Percentiles rank a stretch among this genome's conserved stretches.
Conservation (phyloP, 2,888 invertebrate genomes). For the Arge pagana region DNA sequence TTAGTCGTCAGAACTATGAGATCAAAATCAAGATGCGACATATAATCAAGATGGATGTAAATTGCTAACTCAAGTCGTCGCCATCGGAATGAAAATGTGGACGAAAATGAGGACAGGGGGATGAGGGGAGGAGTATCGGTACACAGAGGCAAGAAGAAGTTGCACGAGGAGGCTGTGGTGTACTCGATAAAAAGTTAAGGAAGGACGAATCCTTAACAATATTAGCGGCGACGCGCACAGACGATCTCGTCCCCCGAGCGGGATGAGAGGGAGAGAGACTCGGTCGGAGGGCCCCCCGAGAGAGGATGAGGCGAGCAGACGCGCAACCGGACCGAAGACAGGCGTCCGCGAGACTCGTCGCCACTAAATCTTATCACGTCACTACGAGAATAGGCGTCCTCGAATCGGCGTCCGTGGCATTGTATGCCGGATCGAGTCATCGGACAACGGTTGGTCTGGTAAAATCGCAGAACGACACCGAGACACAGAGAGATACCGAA, state of each 20-base stretch:
- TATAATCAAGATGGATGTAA: no score
- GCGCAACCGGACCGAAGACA: constrained; percentile 20
- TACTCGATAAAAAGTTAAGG: no score
- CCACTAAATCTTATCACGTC: constrained; percentile 19
- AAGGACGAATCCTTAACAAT: constrained; percentile 5
- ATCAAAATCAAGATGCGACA: no score
- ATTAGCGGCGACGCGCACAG: constrained; percentile 10
- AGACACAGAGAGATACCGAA: not conserved
- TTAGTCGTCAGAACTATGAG: no score
- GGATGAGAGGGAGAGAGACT: constrained; percentile 18
- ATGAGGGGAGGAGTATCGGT: not conserved
- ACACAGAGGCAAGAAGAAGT: no score
- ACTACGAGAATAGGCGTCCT: constrained; percentile 19
- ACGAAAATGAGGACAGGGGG: not conserved
- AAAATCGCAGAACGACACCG: no score
- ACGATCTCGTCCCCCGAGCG: no score
- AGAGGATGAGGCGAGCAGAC: constrained; percentile 5
- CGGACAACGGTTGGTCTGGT: no score
- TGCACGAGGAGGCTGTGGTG: no score
- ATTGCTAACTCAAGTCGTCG: no score
- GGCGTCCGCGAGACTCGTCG: constrained; percentile 18
- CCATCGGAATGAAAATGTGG: not conserved
- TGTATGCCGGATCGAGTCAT: no score
- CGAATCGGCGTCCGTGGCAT: constrained; percentile 9
- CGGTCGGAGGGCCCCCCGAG: not conserved